These are phyloP conservation scores for Agriopis aurantiaria DNA, from an alignment of 2,888 invertebrate species.

Conservation along the genomic window DNA sequence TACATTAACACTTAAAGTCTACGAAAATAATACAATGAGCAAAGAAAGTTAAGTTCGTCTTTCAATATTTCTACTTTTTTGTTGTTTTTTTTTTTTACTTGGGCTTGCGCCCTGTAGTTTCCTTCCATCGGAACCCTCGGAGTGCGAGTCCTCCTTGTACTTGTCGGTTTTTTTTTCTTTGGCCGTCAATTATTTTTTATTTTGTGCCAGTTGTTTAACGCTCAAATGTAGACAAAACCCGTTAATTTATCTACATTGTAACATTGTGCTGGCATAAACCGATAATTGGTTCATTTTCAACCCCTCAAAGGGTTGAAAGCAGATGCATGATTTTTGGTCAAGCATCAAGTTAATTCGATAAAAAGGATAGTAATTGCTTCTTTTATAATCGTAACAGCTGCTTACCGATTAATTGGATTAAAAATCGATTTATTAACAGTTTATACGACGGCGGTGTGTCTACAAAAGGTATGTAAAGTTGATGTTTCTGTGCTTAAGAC, in stretches of 20 bases:
- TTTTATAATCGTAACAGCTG: slow-evolving; percentile 64
- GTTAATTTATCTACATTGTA: slow-evolving; percentile 34
- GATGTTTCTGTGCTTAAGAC: no score
- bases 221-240: not conserved
- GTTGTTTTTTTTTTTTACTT: no score
- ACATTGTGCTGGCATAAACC: slow-evolving; percentile 40
- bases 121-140: no score
- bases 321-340: slow-evolving; percentile 79
- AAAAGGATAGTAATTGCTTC: slow-evolving; percentile 48
- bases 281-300: slow-evolving; percentile 74
- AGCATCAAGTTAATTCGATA: slow-evolving; percentile 67
- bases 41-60: no score
- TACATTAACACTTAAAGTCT: no score
- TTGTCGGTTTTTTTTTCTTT: no score
- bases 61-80: no score
- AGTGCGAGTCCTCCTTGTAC: no score
- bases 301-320: slow-evolving; percentile 72
- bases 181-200: not conserved
- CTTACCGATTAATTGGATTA: slow-evolving; percentile 56
- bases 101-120: no score
- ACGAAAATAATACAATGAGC: no score
- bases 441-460: not conserved
- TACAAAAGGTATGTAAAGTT: not conserved
- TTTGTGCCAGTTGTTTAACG: not conserved
- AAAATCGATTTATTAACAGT: slow-evolving; percentile 29